phyloP scores from a whole-genome alignment of 2,888 invertebrate genomes.

The Tenthredo notha region DNA sequence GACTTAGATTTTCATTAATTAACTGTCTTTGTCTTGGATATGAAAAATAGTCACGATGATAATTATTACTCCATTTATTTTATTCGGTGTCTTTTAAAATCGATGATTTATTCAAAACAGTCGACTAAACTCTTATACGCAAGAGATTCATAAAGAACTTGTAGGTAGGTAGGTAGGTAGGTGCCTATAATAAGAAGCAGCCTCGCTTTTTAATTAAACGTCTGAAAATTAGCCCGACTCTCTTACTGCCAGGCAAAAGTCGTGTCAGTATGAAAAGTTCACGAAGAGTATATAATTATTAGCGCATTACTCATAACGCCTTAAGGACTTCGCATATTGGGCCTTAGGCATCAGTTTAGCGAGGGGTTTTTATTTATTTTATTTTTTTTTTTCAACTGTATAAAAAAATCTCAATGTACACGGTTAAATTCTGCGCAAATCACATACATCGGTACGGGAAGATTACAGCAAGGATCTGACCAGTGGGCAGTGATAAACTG shows the following conservation, averaged over 20 bases:
- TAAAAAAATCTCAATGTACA: not conserved
- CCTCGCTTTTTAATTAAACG: constrained; percentile 11
- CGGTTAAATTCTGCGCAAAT: constrained; percentile 58
- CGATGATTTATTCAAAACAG: not conserved
- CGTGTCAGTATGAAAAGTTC: not conserved
- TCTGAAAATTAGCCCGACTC: not conserved
- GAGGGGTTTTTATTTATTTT: too few species aligned
- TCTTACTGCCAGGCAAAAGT: not conserved
- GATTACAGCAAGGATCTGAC: constrained; percentile 52
- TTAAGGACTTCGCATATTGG: constrained; percentile 55
- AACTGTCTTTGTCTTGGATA: constrained; percentile 9
- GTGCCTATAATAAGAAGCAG: too few species aligned
- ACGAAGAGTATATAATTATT: constrained; percentile 69
- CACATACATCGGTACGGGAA: constrained; percentile 53
- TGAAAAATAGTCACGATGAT: not conserved
- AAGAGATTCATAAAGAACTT: not conserved
- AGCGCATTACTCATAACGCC: constrained; percentile 69
- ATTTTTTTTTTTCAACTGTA: not conserved
- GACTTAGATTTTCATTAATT: not conserved
- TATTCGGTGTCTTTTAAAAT: not conserved
- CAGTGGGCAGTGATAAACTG: constrained; percentile 60
- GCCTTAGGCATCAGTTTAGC: constrained; percentile 4
- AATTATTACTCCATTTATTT: not conserved
- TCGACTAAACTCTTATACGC: not conserved
- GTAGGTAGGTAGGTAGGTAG: not conserved